Percentiles rank a stretch among this genome's conserved stretches.
Evolutionary conservation across 2,113 vertebrate genomes (phyloP).

Genomic region (Eidolon helvum): DNA sequence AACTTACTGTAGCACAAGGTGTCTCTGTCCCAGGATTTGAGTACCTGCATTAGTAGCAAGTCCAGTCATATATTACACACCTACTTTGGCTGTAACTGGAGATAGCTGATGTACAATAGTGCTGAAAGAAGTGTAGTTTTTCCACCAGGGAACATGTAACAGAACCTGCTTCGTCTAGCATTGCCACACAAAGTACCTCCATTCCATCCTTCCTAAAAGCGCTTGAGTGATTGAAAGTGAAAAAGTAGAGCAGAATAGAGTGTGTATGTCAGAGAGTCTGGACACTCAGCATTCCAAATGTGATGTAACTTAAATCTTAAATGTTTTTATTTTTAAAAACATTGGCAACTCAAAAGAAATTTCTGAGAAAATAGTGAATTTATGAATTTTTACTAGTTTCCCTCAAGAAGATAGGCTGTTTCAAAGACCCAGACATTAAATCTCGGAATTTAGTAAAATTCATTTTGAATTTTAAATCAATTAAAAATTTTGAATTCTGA

Average conservation of each 20-base stretch:
- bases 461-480: not conserved
- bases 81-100: conserved; percentile 81
- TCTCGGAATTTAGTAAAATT: not conserved
- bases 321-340: not conserved
- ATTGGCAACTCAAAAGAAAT: not conserved
- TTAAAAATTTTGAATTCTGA: not conserved
- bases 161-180: conserved; percentile 42
- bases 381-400: not conserved
- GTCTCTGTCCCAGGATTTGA: conserved; percentile 79
- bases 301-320: conserved; percentile 45
- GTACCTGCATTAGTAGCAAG: conserved; percentile 71
- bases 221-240: conserved; percentile 37
- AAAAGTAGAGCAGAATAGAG: conserved; percentile 42
- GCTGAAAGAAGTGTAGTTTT: conserved; percentile 79
- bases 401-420: not conserved
- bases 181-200: conserved; percentile 51
- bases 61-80: conserved; percentile 76
- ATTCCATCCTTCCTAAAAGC: conserved; percentile 54
- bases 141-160: conserved; percentile 66
- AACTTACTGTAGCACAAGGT: conserved; percentile 82
- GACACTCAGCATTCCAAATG: not conserved
- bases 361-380: not conserved
- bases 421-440: not conserved
- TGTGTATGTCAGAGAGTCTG: not conserved
- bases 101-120: conserved; percentile 71